Percentiles rank a stretch among this genome's conserved stretches.
These are phyloP conservation scores for Pelecanus crispus DNA, from an alignment of 2,113 vertebrate genomes.

Conservation along the genomic window DNA sequence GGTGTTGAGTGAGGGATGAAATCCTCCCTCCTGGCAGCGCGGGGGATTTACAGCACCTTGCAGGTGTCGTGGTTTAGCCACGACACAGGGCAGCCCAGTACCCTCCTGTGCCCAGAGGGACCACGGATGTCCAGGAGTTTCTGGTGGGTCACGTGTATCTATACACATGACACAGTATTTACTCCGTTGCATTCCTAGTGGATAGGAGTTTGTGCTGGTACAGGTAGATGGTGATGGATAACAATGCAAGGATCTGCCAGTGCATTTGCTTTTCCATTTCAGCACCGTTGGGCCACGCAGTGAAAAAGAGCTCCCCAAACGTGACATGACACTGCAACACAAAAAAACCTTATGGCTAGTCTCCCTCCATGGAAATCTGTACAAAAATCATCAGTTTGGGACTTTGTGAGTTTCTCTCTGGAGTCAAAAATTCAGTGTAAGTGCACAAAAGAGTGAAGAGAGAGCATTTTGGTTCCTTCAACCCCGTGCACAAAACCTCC, in stretches of 20 bases:
- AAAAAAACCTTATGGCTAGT: not conserved
- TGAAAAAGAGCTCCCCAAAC: not conserved
- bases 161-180: not conserved
- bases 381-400: slow-evolving; percentile 40
- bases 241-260: not conserved
- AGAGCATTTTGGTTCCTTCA: slow-evolving; percentile 17
- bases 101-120: not conserved
- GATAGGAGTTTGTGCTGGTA: not conserved
- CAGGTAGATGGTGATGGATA: not conserved
- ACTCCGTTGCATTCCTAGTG: not conserved
- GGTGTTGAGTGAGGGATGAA: not conserved
- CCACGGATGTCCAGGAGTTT: not conserved
- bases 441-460: slow-evolving; percentile 4
- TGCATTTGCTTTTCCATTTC: not conserved
- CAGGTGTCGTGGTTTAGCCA: no score
- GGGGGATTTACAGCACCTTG: not conserved
- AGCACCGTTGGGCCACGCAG: not conserved
- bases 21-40: not conserved
- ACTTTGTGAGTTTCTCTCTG: slow-evolving; percentile 6
- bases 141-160: not conserved
- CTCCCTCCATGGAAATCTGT: slow-evolving; percentile 41
- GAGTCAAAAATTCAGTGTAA: slow-evolving; percentile 20
- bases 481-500: not conserved
- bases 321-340: not conserved
- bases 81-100: not conserved